These are phyloP conservation scores for Trachythela sp. DNA, from an alignment of 64 coral and sea anemone species.

Conservation along the genomic window DNA sequence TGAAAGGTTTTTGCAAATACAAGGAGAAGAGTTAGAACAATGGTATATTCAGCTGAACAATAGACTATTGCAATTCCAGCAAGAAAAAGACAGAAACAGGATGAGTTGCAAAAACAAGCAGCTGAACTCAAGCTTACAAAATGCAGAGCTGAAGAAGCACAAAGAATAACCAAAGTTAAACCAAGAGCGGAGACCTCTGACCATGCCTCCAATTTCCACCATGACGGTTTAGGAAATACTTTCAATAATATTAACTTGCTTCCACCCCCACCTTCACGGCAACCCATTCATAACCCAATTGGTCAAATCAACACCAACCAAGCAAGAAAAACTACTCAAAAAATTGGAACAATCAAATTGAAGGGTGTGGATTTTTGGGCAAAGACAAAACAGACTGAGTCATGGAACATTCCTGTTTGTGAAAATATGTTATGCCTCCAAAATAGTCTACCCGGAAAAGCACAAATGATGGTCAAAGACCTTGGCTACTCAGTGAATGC, in stretches of 20 bases:
- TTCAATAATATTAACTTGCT: neutral
- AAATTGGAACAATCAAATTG: constrained; percentile 37
- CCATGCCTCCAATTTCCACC: neutral
- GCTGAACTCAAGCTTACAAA: constrained; percentile 25
- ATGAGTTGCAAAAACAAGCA: constrained; percentile 14
- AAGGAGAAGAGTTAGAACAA: neutral
- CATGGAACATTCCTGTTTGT: constrained; percentile 59
- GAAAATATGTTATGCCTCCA: constrained; percentile 60
- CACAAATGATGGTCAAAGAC: constrained; percentile 44
- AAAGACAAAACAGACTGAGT: constrained; percentile 55
- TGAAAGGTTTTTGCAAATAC: neutral
- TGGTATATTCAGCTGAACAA: neutral
- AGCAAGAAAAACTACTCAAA: neutral
- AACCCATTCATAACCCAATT: neutral
- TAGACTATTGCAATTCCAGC: neutral
- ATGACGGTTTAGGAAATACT: neutral
- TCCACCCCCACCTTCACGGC: neutral
- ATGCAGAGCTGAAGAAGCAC: constrained; percentile 30
- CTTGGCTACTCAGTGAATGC: constrained; percentile 47
- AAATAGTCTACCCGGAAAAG: constrained; percentile 30
- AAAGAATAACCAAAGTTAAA: constrained; percentile 24
- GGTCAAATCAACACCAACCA: neutral
- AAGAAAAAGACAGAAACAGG: constrained; percentile 18
- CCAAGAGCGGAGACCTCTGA: constrained; percentile 32
- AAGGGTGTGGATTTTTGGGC: constrained; percentile 63